A percentile compares a stretch with the other conserved stretches of the same genome.
phyloP scores from a whole-genome alignment of 2,888 invertebrate species.

The Drosophila flavopinicola region DNA sequence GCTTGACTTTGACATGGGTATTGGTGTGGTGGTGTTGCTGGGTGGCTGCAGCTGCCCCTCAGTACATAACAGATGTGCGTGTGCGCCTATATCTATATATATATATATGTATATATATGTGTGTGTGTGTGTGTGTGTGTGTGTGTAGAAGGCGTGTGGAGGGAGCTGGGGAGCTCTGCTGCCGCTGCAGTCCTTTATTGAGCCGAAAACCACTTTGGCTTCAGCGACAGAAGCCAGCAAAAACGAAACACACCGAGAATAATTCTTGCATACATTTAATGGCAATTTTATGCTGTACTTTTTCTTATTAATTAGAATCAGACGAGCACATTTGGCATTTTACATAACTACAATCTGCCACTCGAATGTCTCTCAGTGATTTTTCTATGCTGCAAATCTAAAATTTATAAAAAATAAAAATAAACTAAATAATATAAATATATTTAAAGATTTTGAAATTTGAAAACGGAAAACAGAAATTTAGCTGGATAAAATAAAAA shows the following conservation, averaged over 20 bases:
- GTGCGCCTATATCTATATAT: conserved; percentile 69
- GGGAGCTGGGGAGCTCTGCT: conserved; percentile 16
- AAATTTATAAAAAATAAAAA: no score
- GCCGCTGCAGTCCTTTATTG: conserved; percentile 75
- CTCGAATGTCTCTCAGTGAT: no score
- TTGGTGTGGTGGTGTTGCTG: conserved; percentile 22
- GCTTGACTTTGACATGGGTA: conserved; percentile 73
- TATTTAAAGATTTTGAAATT: no score
- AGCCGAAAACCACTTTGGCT: conserved; percentile 47
- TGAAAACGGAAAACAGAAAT: no score
- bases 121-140: conserved; percentile 1
- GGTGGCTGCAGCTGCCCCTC: conserved; percentile 66
- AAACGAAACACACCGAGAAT: neutral
- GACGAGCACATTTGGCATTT: no score
- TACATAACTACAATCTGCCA: no score
- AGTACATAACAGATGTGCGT: conserved; percentile 68
- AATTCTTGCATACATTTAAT: no score
- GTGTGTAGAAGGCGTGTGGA: neutral
- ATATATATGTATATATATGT: conserved; percentile 24
- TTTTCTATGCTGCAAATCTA: no score
- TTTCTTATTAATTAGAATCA: no score
- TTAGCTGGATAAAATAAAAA: no score
- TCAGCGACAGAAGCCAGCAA: conserved; percentile 26
- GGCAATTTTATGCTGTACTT: no score
- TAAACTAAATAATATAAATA: no score